phyloP scores from a whole-genome alignment of 2,888 invertebrate genomes.

The Drosophila multiciliata region DNA sequence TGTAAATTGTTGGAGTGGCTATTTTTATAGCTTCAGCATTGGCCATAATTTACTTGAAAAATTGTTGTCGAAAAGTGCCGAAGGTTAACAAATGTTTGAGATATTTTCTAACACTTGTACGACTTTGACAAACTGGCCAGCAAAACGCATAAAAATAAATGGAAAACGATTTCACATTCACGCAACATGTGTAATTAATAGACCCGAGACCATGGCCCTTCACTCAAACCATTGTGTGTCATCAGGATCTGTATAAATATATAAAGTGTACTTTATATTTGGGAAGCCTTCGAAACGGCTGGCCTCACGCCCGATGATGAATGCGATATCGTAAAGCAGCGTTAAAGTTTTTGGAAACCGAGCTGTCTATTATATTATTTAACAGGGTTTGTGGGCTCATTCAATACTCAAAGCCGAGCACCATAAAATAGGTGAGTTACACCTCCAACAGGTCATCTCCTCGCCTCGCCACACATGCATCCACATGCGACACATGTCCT shows the following conservation, averaged over 20 bases:
- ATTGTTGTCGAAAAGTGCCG: slow-evolving; percentile 48
- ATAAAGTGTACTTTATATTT: not conserved
- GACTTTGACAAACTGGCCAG: slow-evolving; percentile 53
- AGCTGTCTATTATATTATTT: slow-evolving; percentile 76
- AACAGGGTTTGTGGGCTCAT: slow-evolving; percentile 44
- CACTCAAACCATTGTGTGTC: slow-evolving; percentile 8
- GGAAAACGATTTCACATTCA: slow-evolving; percentile 64
- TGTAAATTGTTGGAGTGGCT: slow-evolving; percentile 41
- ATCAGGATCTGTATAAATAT: slow-evolving; percentile 14
- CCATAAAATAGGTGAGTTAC: slow-evolving; percentile 47
- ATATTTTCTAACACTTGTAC: slow-evolving; percentile 31
- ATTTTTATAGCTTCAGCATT: slow-evolving; percentile 39
- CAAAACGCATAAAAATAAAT: slow-evolving; percentile 65
- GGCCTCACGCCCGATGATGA: slow-evolving; percentile 55
- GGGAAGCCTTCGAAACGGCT: not conserved
- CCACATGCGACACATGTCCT: slow-evolving; percentile 70
- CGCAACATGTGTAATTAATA: slow-evolving; percentile 76
- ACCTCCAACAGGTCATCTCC: not conserved
- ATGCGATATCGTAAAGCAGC: slow-evolving; percentile 49
- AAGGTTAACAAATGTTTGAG: slow-evolving; percentile 59
- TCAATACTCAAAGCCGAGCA: slow-evolving; percentile 26
- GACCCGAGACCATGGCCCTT: slow-evolving; percentile 42
- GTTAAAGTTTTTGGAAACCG: slow-evolving; percentile 46
- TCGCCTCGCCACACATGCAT: slow-evolving; percentile 9
- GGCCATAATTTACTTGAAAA: slow-evolving; percentile 61